Percentiles rank a stretch among this genome's conserved stretches.
Evolutionary conservation across 2,797 vertebrate genomes (phyloP).

Genomic region (Enteromius fasciolatus): DNA sequence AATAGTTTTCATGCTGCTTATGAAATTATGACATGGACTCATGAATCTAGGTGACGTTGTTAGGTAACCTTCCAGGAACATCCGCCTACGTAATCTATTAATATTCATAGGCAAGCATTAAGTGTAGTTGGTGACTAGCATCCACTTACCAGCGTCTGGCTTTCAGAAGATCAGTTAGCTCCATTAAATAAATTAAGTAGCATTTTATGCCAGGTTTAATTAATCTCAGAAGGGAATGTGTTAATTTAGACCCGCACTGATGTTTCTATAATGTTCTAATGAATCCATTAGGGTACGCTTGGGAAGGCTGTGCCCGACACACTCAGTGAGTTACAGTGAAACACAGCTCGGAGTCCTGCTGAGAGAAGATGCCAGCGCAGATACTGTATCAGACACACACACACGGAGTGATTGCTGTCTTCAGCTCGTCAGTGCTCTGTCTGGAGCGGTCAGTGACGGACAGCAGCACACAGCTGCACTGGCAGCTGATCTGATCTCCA

Average conservation of each 20-base stretch:
- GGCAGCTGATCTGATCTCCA: background rate
- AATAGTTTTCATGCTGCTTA: background rate
- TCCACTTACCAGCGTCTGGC: background rate
- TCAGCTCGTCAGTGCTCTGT: background rate
- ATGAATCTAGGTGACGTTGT: conserved; percentile 66
- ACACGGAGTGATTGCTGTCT: background rate
- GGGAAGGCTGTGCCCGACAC: background rate
- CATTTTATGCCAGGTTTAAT: conserved; percentile 1
- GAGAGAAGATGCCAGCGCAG: background rate
- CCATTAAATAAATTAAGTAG: background rate
- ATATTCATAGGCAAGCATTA: conserved; percentile 16
- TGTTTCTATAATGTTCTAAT: background rate
- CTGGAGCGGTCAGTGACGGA: background rate
- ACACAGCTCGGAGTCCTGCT: background rate
- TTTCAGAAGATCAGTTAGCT: background rate
- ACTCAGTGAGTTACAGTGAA: background rate
- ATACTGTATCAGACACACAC: background rate
- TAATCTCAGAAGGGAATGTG: conserved; percentile 2
- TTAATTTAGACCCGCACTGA: background rate
- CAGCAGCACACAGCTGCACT: background rate
- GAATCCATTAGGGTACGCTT: background rate
- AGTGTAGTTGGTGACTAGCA: background rate
- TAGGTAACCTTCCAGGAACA: conserved; percentile 72
- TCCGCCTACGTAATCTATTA: background rate
- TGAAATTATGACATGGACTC: background rate